Percentiles rank a stretch among this genome's conserved stretches.
Evolutionary conservation across 2,797 vertebrate genomes (phyloP).

Genomic region (Lophotriccus pileatus): DNA sequence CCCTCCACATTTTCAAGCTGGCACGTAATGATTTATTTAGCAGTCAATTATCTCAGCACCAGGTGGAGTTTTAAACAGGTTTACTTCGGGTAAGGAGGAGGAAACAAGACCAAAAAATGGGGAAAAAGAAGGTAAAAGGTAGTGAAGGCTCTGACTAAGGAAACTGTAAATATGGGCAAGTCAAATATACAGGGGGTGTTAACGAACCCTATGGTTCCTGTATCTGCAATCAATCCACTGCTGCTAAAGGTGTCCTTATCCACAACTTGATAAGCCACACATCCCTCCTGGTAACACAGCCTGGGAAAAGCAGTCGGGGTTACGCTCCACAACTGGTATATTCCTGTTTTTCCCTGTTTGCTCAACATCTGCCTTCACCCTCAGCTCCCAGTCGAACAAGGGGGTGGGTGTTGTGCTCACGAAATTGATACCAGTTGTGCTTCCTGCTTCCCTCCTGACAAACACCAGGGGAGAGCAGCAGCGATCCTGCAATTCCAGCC

Average conservation of each 20-base stretch:
- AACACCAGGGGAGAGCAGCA: neutral
- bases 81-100: neutral
- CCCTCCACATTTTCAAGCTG: neutral
- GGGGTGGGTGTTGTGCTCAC: neutral
- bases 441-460: neutral
- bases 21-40: conserved; percentile 45
- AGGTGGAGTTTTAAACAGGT: conserved; percentile 21
- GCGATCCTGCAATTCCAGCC: neutral
- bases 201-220: neutral
- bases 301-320: neutral
- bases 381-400: neutral
- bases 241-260: neutral
- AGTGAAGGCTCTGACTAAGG: neutral
- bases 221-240: neutral
- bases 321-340: accelerated
- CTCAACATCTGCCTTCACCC: neutral
- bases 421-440: neutral
- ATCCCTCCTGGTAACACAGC: neutral
- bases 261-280: neutral
- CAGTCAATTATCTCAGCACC: conserved; percentile 25
- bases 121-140: neutral
- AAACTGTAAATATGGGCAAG: neutral
- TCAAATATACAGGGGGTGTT: neutral
- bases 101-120: neutral
- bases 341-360: no score